Percentiles rank a stretch among this genome's conserved stretches.
These are phyloP conservation scores for Drosophila azteca DNA, from an alignment of 1,140 invertebrate species.

Conservation along the genomic window DNA sequence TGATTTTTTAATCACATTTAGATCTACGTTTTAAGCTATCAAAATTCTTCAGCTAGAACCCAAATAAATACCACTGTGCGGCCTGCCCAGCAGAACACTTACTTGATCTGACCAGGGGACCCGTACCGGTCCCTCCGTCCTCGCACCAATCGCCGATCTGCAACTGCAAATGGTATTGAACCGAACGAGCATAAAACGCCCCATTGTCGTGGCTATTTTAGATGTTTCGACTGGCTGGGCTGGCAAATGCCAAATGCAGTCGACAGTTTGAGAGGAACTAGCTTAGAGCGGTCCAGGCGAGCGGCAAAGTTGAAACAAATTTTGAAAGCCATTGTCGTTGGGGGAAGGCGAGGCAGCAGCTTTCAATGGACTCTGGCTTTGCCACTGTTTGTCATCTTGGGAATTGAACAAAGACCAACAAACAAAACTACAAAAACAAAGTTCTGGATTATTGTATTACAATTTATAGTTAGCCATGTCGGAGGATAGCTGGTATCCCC, in stretches of 20 bases:
- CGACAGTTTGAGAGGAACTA: conserved; percentile 65
- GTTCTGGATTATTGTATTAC: conserved; percentile 4
- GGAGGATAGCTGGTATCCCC: not conserved
- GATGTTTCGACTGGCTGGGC: not conserved
- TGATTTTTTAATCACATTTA: no score
- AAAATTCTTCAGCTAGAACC: not conserved
- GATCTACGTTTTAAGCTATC: not conserved
- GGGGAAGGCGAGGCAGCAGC: conserved; percentile 17
- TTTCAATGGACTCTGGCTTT: conserved; percentile 10
- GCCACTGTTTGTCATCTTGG: conserved; percentile 10
- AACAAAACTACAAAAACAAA: not conserved
- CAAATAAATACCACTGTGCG: conserved; percentile 15
- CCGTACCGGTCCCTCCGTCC: not conserved
- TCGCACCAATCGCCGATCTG: conserved; percentile 23
- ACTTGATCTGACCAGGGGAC: conserved; percentile 49
- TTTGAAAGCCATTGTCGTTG: conserved; percentile 34
- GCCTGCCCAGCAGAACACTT: conserved; percentile 28
- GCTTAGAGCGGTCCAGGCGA: conserved; percentile 49
- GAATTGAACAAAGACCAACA: conserved; percentile 13
- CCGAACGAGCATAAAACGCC: conserved; percentile 44
- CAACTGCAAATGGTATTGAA: conserved; percentile 48
- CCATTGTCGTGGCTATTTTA: conserved; percentile 42
- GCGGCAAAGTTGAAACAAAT: conserved; percentile 67
- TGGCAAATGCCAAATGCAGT: conserved; percentile 66
- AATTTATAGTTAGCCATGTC: conserved; percentile 7